Evolutionary conservation across 2,113 vertebrate genomes (phyloP).

Genomic region (Ptilonorhynchus violaceus): DNA sequence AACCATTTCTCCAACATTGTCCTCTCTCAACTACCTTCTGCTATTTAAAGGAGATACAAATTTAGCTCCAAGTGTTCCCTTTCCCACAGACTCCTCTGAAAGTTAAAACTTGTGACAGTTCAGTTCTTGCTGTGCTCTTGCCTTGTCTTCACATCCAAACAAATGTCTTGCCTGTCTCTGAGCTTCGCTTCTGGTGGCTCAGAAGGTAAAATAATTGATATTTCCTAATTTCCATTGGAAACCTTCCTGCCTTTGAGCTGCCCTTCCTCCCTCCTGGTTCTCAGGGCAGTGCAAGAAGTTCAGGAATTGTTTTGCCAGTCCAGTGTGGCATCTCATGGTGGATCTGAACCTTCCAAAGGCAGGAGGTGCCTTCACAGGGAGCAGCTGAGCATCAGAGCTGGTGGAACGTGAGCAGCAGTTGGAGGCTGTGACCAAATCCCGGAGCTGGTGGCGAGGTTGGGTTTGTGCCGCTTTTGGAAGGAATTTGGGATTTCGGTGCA

Average conservation of each 20-base stretch:
- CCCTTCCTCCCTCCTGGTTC: background rate
- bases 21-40: background rate
- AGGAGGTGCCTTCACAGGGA: background rate
- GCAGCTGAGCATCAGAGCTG: background rate
- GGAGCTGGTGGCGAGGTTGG: background rate
- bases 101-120: background rate
- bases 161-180: background rate
- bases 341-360: background rate
- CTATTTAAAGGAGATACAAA: conserved; percentile 12
- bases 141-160: background rate
- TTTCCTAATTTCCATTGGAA: background rate
- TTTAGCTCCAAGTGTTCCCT: background rate
- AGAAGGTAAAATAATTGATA: background rate
- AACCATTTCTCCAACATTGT: background rate
- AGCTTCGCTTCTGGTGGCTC: background rate
- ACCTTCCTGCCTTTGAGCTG: background rate
- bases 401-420: accelerated
- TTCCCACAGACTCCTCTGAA: background rate
- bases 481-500: background rate
- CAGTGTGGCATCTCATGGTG: background rate
- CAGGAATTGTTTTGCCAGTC: background rate
- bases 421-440: background rate
- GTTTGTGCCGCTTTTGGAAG: background rate
- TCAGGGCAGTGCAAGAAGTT: background rate
- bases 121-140: background rate